Percentiles rank a stretch among this genome's conserved stretches.
These are phyloP conservation scores for Littorina saxatilis DNA, from an alignment of 1,140 invertebrate species.

Conservation along the genomic window DNA sequence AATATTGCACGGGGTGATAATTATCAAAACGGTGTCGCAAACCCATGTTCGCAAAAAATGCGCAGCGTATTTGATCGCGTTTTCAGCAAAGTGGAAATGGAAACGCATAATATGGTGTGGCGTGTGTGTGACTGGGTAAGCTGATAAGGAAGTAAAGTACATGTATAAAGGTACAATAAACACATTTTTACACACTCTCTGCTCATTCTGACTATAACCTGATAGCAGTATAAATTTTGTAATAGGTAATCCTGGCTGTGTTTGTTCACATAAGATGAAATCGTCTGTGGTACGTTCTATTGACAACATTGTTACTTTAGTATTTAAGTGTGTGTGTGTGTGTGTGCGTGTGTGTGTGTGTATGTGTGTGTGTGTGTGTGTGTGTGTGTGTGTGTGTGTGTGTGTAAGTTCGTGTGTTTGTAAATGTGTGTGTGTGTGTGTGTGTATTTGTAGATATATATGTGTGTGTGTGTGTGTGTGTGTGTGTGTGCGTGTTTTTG, in stretches of 20 bases:
- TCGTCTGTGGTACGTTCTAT: neutral
- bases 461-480: slow-evolving; percentile 21
- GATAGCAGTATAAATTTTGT: neutral
- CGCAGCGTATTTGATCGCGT: too few species aligned
- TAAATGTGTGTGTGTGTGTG: too few species aligned
- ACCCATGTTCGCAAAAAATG: too few species aligned
- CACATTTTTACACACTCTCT: neutral
- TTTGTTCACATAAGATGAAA: neutral
- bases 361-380: slow-evolving; percentile 2
- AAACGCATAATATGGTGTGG: too few species aligned
- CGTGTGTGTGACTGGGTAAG: too few species aligned
- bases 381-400: neutral
- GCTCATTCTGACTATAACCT: neutral
- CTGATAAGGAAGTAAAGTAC: neutral
- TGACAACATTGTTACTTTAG: neutral
- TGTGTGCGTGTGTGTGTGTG: slow-evolving; percentile 32
- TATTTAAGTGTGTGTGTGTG: slow-evolving; percentile 31
- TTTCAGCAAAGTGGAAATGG: too few species aligned
- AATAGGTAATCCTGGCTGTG: neutral
- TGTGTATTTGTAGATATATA: too few species aligned
- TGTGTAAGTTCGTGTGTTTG: too few species aligned
- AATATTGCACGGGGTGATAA: too few species aligned
- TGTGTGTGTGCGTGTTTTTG: slow-evolving; percentile 18
- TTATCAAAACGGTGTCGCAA: too few species aligned
- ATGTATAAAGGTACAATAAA: neutral